Base-by-base conservation (phyloP, 2,888 invertebrate species). In the Yponomeuta sedellus region DNA sequence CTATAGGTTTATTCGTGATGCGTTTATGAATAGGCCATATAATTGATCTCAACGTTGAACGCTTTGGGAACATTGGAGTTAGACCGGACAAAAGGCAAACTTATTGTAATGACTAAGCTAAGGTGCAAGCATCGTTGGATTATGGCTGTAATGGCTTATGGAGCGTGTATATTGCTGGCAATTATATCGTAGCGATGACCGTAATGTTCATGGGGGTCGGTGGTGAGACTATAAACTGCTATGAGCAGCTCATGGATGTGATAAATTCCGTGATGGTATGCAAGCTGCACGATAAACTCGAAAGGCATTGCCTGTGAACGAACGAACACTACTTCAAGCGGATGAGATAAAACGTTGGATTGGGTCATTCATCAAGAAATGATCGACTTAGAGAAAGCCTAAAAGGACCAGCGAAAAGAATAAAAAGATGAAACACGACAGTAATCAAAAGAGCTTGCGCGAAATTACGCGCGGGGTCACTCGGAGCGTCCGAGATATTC, bases 131-230 rank as follows among this genome's bases (percentile, higher is more conserved):
- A 52, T 52, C 44, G 44, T 52, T 52, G 16, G 44, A 52, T 52
- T 52, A 52, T 52, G 22, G 59, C 59, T 20, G 25, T 59, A 59
- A 59, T 59, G 59, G 59, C 59, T 22, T 59, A 59, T 25, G 59
- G 25, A 25, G 20, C 59, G 22, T 10, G 20, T 1, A 8, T 20
- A 59, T 59, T 59, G 20, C 22, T 52, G 59, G 59, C 59, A 59
- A 59, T 59, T 59, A 52, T 52, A 59, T 59, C 59, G 59, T 59
- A 20, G 20, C 59, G 59, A 59, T 22, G 59, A 6, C 59, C 59
- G 22, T 59, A 59, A 59, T 59, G 25, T 52, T 22, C 59, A 59
- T 59, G 59, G 59, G 59, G 59, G 59, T 25, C 19, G 25, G 59
- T 25, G 25, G 22, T 59, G 22, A 25, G 12, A 11, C 59, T 25